These are phyloP conservation scores for Brenthis ino DNA, from an alignment of 2,888 invertebrate genomes.

Conservation along the genomic window DNA sequence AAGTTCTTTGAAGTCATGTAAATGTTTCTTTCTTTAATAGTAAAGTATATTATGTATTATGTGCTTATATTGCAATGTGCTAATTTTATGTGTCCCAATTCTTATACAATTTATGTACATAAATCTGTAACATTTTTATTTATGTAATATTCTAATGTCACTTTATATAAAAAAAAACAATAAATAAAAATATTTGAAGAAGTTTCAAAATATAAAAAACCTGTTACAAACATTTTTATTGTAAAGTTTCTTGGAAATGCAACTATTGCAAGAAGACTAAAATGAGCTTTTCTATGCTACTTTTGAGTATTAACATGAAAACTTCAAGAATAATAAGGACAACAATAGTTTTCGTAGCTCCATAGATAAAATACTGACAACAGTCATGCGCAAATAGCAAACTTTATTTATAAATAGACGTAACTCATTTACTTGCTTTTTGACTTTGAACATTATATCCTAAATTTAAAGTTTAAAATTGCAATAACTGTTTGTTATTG, in stretches of 20 bases:
- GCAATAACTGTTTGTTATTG: conserved; percentile 46
- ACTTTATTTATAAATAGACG: conserved; percentile 56
- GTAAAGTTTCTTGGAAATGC: not conserved
- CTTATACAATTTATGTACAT: no score
- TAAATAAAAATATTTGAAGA: no score
- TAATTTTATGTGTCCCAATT: no score
- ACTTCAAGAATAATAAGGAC: conserved; percentile 70
- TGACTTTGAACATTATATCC: conserved; percentile 7
- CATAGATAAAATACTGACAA: conserved; percentile 62
- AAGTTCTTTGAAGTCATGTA: conserved; percentile 27
- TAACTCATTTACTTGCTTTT: conserved; percentile 54
- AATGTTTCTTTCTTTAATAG: conserved; percentile 19
- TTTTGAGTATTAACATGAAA: conserved; percentile 49
- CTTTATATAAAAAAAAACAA: not conserved
- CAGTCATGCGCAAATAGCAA: conserved; percentile 72
- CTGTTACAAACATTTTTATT: not conserved
- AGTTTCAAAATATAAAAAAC: not conserved
- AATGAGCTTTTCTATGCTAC: conserved; percentile 9
- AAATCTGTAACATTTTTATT: no score
- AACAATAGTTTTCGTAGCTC: conserved; percentile 72
- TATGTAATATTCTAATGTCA: no score
- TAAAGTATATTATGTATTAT: no score
- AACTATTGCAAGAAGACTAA: conserved; percentile 3
- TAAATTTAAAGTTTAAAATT: conserved; percentile 52
- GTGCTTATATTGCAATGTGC: no score